Conservation (phyloP, 2,888 invertebrate species). For the Epsilonema sp. region DNA sequence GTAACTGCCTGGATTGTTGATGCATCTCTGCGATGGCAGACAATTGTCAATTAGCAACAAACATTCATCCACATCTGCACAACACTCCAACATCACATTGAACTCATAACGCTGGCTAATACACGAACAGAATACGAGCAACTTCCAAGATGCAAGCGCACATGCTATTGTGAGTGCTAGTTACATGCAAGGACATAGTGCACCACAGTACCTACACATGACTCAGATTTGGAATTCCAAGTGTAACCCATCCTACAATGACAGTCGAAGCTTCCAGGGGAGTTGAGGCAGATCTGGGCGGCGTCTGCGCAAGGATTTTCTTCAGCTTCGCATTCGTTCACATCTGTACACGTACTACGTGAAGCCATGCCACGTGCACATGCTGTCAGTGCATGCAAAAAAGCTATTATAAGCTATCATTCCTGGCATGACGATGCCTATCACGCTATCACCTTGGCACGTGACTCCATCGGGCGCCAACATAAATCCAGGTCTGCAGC, state of each 20-base stretch:
- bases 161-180: not conserved
- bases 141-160: no score
- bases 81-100: no score
- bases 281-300: conserved; percentile 9
- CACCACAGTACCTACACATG: conserved; percentile 5
- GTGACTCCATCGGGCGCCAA: conserved; percentile 2
- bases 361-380: no score
- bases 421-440: no score
- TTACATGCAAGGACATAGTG: not conserved
- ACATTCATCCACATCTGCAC: conserved; percentile 26
- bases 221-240: not conserved
- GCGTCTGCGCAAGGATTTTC: no score
- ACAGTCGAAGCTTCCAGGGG: conserved; percentile 7
- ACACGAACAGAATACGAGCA: no score
- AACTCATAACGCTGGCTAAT: no score
- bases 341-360: no score
- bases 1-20: conserved; percentile 44
- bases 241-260: conserved; percentile 6
- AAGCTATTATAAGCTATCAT: no score
- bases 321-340: no score
- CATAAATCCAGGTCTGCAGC: conserved; percentile 5
- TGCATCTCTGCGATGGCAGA: conserved; percentile 22
- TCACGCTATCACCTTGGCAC: conserved; percentile 7
- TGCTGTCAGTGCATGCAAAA: no score
- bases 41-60: conserved; percentile 22